Percentiles rank a stretch among this genome's conserved stretches.
Evolutionary conservation across 1,140 invertebrate species (phyloP).

Genomic region (Neuroterus valhalla): DNA sequence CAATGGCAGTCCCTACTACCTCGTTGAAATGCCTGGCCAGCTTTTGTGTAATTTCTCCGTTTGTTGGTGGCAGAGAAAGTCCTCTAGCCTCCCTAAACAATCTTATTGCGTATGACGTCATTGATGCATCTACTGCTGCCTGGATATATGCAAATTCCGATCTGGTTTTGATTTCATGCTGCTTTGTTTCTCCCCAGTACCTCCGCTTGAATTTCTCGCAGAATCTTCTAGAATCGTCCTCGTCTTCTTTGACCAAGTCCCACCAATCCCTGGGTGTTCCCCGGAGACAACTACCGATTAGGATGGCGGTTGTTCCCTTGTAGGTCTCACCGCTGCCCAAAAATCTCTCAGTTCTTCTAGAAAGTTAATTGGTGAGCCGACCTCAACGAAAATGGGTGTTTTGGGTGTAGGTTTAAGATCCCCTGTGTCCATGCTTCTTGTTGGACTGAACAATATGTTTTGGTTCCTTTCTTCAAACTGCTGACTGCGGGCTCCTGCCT

Average conservation of each 20-base stretch:
- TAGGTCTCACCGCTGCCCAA: too few relatives aligned
- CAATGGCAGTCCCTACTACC: neutral
- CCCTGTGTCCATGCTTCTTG: too few relatives aligned
- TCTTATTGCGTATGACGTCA: constrained; percentile 1
- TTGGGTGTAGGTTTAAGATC: too few relatives aligned
- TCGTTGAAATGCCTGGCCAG: constrained; percentile 29
- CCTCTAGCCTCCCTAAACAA: constrained; percentile 31
- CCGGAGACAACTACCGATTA: constrained; percentile 5
- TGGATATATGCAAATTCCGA: constrained; percentile 33
- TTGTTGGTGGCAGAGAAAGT: constrained; percentile 1
- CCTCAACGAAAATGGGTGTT: too few relatives aligned
- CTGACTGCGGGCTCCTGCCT: too few relatives aligned
- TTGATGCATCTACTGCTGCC: neutral
- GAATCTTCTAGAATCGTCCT: constrained; percentile 2
- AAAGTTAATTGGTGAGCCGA: too few relatives aligned
- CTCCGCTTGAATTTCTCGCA: constrained; percentile 5
- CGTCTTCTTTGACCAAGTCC: neutral
- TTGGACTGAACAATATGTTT: neutral
- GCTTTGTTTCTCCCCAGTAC: constrained; percentile 35
- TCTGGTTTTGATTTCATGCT: constrained; percentile 29
- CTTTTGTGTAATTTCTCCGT: constrained; percentile 16
- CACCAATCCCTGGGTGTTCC: constrained; percentile 33
- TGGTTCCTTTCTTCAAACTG: too few relatives aligned
- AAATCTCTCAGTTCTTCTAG: too few relatives aligned
- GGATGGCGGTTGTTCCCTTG: too few relatives aligned